Evolutionary conservation across 2,113 vertebrate genomes (phyloP).

Genomic region (Channa argus): DNA sequence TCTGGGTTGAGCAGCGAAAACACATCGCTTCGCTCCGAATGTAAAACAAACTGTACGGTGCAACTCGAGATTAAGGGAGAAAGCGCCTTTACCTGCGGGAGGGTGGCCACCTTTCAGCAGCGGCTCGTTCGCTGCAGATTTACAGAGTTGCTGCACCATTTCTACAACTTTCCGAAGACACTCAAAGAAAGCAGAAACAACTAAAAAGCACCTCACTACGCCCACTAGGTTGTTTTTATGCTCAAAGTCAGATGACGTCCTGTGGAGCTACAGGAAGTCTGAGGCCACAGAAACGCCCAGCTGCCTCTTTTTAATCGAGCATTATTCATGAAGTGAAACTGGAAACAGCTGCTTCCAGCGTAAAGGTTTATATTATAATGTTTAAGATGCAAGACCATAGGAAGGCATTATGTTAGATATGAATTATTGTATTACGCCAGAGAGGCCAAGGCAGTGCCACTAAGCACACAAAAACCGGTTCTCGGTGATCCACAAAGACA

Average conservation of each 20-base stretch:
- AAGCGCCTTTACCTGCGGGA: slow-evolving; percentile 76
- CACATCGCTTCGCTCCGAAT: too few relatives aligned
- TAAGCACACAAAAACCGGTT: too few relatives aligned
- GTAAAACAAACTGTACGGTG: too few relatives aligned
- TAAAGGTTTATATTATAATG: too few relatives aligned
- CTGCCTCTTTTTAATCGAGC: too few relatives aligned
- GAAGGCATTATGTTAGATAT: too few relatives aligned
- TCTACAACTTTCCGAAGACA: slow-evolving; percentile 15
- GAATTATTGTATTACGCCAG: too few relatives aligned
- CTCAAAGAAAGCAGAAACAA: slow-evolving; percentile 20
- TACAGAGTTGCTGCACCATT: slow-evolving; percentile 78
- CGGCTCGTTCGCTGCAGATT: slow-evolving; percentile 61
- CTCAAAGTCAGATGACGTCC: slow-evolving; percentile 53
- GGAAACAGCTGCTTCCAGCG: neutral
- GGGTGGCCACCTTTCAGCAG: slow-evolving; percentile 80
- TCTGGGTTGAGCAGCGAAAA: too few relatives aligned
- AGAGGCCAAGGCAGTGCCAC: too few relatives aligned
- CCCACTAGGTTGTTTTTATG: slow-evolving; percentile 72
- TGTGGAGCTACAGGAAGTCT: slow-evolving; percentile 52
- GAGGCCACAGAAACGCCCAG: slow-evolving; percentile 27
- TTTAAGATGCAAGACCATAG: too few relatives aligned
- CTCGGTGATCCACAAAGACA: too few relatives aligned
- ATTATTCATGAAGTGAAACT: neutral
- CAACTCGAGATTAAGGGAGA: neutral
- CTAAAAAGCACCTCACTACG: neutral